phyloP scores from a whole-genome alignment of 92 coral and sea anemone species.

The Zoanthus sansibaricus region DNA sequence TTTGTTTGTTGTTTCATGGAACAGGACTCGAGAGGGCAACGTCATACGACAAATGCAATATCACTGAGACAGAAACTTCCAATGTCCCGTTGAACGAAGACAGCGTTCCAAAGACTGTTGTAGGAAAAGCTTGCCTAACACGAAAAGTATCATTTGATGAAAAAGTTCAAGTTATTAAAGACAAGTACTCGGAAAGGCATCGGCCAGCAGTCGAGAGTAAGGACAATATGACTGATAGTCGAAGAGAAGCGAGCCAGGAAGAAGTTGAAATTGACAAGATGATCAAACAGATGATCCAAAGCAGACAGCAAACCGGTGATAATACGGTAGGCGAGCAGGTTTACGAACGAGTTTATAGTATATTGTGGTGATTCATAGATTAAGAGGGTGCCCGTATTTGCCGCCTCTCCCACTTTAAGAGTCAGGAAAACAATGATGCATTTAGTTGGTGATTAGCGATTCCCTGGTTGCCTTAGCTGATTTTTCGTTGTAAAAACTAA shows the following conservation, averaged over 20 bases:
- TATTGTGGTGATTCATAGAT: no score
- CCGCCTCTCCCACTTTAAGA: no score
- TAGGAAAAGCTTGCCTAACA: constrained; percentile 44
- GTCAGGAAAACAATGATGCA: no score
- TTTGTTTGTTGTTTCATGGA: background rate
- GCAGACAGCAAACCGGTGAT: constrained; percentile 39
- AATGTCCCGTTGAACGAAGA: background rate
- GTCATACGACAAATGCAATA: constrained; percentile 58
- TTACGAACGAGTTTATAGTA: background rate
- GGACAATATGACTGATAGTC: constrained; percentile 16
- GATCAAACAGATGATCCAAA: constrained; percentile 61
- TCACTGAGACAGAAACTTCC: constrained; percentile 41
- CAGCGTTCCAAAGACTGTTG: background rate
- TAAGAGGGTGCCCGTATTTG: no score
- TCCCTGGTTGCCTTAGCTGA: no score
- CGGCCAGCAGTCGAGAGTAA: background rate
- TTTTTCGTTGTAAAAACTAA: no score
- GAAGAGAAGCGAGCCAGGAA: constrained; percentile 59
- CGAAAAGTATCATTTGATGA: constrained; percentile 79
- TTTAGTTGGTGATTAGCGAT: no score
- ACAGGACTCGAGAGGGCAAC: constrained; percentile 61
- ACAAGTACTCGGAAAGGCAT: constrained; percentile 40
- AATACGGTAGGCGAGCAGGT: background rate
- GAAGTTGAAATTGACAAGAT: constrained; percentile 64
- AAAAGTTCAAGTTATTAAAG: constrained; percentile 55